Conservation (phyloP, 2,797 vertebrate species). For the Diglossa cyanea region DNA sequence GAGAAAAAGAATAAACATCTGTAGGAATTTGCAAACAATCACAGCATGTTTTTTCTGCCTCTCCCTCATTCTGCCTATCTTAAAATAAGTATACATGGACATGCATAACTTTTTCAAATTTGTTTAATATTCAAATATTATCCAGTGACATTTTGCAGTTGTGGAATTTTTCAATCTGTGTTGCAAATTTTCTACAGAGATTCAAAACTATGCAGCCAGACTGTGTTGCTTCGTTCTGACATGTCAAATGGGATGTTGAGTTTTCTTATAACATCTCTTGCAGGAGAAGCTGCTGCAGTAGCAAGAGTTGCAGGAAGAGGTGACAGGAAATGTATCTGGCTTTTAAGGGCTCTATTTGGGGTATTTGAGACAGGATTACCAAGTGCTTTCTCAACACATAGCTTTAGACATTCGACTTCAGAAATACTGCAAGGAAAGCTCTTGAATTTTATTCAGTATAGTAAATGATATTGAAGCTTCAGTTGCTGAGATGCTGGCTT, state of each 20-base stretch:
- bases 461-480: background rate
- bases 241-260: background rate
- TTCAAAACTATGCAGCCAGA: background rate
- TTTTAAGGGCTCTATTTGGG: background rate
- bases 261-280: background rate
- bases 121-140: background rate
- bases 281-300: background rate
- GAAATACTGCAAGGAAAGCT: background rate
- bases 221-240: background rate
- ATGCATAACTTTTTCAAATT: background rate
- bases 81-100: background rate
- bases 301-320: background rate
- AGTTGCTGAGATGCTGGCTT: background rate
- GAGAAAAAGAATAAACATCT: conserved; percentile 38
- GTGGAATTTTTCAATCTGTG: background rate
- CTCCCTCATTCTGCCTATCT: background rate
- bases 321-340: background rate
- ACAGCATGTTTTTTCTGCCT: background rate
- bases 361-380: background rate
- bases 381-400: background rate
- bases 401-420: background rate
- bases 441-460: background rate
- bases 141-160: background rate
- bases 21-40: conserved; percentile 31
- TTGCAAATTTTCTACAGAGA: background rate